Conservation (phyloP, 2,888 invertebrate genomes). For the Heliconius cydno region DNA sequence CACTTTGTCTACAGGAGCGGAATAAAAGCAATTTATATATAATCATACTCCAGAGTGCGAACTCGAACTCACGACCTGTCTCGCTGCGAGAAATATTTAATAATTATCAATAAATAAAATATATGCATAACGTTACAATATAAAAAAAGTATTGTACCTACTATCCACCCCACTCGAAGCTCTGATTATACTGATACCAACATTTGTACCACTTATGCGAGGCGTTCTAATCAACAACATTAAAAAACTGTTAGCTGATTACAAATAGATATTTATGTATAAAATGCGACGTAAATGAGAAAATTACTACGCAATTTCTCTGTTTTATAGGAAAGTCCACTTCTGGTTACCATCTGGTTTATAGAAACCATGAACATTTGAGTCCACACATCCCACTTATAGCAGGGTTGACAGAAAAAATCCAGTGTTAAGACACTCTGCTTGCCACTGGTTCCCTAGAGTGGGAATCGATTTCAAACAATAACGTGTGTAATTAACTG, state of each 20-base stretch:
- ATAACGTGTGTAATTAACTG: too few species aligned
- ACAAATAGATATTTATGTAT: background rate
- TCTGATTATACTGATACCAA: constrained; percentile 7
- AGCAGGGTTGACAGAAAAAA: background rate
- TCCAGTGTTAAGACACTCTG: background rate
- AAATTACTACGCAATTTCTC: background rate
- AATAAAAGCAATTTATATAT: too few species aligned
- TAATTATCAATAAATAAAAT: background rate
- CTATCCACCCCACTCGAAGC: constrained; percentile 14
- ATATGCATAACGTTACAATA: background rate
- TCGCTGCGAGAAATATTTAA: background rate
- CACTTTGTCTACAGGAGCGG: too few species aligned
- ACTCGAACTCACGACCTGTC: too few species aligned
- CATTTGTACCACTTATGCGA: constrained; percentile 1
- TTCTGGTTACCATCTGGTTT: too few species aligned
- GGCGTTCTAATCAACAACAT: background rate
- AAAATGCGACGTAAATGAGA: constrained; percentile 1
- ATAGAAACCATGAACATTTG: too few species aligned
- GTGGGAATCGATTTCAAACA: too few species aligned
- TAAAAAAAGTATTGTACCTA: background rate
- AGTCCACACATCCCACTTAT: background rate
- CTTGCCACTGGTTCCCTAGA: too few species aligned
- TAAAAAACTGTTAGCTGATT: constrained; percentile 22
- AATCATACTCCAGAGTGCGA: too few species aligned
- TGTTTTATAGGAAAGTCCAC: background rate